Evolutionary conservation across 2,113 vertebrate genomes (phyloP).

Genomic region (Dicentrarchus labrax): DNA sequence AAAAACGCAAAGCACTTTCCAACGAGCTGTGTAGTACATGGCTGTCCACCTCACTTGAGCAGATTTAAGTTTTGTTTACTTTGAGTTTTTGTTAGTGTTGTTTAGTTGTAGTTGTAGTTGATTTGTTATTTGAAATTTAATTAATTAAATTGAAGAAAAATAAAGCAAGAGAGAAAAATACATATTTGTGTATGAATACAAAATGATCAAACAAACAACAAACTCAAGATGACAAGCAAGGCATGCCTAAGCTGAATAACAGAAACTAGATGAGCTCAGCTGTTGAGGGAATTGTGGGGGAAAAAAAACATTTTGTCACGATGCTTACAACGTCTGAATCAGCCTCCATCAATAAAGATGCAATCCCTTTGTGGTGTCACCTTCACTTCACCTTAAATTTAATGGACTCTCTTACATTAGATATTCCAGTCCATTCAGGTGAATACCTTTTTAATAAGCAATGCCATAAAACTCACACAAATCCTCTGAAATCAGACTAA

Average conservation of each 20-base stretch:
- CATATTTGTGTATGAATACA: conserved; percentile 17
- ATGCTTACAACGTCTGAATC: not conserved
- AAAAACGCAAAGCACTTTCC: conserved; percentile 30
- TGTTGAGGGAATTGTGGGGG: not conserved
- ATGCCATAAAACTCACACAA: conserved; percentile 1
- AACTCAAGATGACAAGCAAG: not conserved
- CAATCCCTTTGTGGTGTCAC: not conserved
- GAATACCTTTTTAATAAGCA: conserved; percentile 26
- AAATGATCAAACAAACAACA: conserved; percentile 38
- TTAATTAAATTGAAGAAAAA: not conserved
- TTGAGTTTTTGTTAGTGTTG: not conserved
- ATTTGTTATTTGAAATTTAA: not conserved
- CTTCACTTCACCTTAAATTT: conserved; percentile 33
- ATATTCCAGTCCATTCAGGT: not conserved
- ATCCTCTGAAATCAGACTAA: too few species aligned
- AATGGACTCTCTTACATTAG: conserved; percentile 8
- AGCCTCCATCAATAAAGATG: not conserved
- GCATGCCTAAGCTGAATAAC: not conserved
- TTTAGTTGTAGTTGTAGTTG: not conserved
- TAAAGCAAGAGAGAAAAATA: not conserved
- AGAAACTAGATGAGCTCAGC: conserved; percentile 6
- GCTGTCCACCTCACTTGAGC: conserved; percentile 5
- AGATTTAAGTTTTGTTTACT: not conserved
- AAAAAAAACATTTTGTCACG: not conserved
- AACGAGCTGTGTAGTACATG: conserved; percentile 24